Evolutionary conservation across 2,797 vertebrate species (phyloP).

Genomic region (Chaunax sp.): DNA sequence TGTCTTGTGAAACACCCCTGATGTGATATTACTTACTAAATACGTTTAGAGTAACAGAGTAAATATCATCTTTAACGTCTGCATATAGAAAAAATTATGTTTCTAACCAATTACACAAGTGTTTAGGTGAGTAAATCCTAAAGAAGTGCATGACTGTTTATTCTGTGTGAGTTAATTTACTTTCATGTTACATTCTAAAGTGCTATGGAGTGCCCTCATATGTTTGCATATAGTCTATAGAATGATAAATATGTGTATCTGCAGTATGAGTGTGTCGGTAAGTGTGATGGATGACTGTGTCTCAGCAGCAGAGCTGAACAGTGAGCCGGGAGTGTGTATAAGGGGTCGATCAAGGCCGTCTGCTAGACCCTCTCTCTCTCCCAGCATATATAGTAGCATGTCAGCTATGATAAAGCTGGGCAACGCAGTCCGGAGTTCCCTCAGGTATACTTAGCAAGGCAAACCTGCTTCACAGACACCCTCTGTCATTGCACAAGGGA

Average conservation of each 20-base stretch:
- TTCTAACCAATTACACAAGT: background rate
- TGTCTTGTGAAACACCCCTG: background rate
- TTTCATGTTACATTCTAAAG: slow-evolving; percentile 1
- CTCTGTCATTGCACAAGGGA: slow-evolving; percentile 28
- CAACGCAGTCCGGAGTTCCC: slow-evolving; percentile 63
- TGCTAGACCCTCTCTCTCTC: slow-evolving; percentile 12
- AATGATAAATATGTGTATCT: slow-evolving; percentile 29
- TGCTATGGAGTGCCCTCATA: slow-evolving; percentile 1
- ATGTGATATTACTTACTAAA: background rate
- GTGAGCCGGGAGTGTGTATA: slow-evolving; percentile 29
- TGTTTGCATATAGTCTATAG: slow-evolving; percentile 21
- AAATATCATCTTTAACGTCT: background rate
- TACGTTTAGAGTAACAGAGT: background rate
- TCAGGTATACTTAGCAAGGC: slow-evolving; percentile 76
- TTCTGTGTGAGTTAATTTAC: background rate
- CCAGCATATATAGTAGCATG: slow-evolving; percentile 39
- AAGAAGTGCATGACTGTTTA: background rate
- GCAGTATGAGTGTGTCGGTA: slow-evolving; percentile 26
- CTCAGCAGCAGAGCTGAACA: slow-evolving; percentile 17
- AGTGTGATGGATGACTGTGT: slow-evolving; percentile 68
- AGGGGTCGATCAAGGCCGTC: slow-evolving; percentile 43
- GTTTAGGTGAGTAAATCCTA: background rate
- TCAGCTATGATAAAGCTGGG: slow-evolving; percentile 75
- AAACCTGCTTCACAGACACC: slow-evolving; percentile 58
- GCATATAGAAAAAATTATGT: background rate